phyloP scores from a whole-genome alignment of 2,797 vertebrate genomes.

The Acomys russatus region DNA sequence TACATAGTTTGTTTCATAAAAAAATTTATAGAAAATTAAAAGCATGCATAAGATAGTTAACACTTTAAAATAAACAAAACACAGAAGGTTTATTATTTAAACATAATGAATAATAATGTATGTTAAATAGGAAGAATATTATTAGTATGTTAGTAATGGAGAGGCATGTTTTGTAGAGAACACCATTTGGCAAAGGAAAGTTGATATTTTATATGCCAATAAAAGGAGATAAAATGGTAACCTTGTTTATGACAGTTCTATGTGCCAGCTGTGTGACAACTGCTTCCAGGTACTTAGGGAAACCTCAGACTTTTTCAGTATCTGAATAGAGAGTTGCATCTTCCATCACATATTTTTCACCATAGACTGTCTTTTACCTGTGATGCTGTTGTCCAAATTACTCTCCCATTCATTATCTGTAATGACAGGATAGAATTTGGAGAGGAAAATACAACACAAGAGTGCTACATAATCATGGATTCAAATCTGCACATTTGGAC shows the following conservation, averaged over 20 bases:
- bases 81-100: neutral
- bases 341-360: neutral
- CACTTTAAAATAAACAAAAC: neutral
- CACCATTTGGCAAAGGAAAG: neutral
- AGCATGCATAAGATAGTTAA: neutral
- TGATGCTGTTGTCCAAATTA: neutral
- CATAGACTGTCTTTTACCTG: neutral
- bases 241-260: neutral
- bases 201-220: neutral
- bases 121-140: neutral
- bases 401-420: neutral
- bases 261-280: neutral
- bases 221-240: neutral
- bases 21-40: neutral
- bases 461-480: neutral
- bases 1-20: too few species aligned
- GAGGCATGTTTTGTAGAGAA: neutral
- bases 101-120: neutral
- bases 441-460: neutral
- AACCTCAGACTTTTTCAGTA: neutral
- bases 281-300: neutral
- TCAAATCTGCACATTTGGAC: neutral
- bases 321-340: neutral
- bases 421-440: accelerated
- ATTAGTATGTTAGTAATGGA: neutral